Conservation (phyloP, 2,888 invertebrate genomes). For the Callosobruchus maculatus region DNA sequence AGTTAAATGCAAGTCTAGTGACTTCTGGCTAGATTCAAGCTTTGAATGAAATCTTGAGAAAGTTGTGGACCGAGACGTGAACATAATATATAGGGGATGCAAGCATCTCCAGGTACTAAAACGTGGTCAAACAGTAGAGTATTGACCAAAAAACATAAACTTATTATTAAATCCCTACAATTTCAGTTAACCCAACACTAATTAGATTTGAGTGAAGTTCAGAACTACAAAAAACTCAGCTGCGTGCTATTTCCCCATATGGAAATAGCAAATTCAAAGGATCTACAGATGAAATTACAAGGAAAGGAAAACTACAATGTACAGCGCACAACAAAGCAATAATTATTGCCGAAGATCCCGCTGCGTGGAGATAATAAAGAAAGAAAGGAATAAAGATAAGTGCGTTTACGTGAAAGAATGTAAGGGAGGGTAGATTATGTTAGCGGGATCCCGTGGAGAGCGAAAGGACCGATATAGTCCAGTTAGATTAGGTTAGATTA, state of each 20-base stretch:
- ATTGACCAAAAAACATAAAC: too few species aligned
- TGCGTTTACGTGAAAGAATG: conserved; percentile 31
- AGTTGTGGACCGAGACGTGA: too few species aligned
- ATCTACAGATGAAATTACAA: background rate
- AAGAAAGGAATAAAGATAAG: conserved; percentile 24
- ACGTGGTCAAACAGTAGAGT: too few species aligned
- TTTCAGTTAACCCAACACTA: too few species aligned
- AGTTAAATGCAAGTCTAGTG: too few species aligned
- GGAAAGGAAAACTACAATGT: conserved; percentile 7
- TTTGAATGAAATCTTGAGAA: too few species aligned
- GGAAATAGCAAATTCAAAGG: background rate
- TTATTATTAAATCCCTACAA: too few species aligned
- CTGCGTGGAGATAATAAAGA: conserved; percentile 20
- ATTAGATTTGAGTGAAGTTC: background rate
- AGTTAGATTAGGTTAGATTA: background rate
- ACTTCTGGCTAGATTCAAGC: too few species aligned
- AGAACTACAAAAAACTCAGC: background rate
- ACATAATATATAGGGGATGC: too few species aligned
- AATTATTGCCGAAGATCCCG: conserved; percentile 17
- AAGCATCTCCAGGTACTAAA: too few species aligned
- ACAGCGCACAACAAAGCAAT: conserved; percentile 13
- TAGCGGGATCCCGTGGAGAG: conserved; percentile 8
- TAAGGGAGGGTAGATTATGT: conserved; percentile 25
- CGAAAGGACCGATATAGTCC: background rate
- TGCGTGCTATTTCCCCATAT: background rate